Conservation (phyloP, 2,797 vertebrate species). For the Gallinago solitaria region DNA sequence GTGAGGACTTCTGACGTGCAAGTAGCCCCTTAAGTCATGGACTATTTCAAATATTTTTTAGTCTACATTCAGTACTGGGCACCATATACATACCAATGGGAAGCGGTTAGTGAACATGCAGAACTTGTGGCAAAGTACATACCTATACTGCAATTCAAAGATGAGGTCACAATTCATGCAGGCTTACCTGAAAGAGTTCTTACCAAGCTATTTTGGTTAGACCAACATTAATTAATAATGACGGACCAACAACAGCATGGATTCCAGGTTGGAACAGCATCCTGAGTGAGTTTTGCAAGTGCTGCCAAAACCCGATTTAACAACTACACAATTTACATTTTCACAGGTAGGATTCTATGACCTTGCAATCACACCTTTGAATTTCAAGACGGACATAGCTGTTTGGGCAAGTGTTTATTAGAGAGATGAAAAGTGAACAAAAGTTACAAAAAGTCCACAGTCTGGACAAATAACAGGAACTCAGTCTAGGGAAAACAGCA, state of each 20-base stretch:
- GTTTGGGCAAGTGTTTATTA: background rate
- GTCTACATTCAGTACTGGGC: background rate
- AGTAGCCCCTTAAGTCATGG: background rate
- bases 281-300: background rate
- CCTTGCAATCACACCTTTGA: background rate
- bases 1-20: background rate
- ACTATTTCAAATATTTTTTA: background rate
- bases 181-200: background rate
- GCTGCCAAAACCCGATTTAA: background rate
- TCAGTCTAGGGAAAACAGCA: background rate
- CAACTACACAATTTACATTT: background rate
- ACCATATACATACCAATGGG: background rate
- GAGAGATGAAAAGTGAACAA: background rate
- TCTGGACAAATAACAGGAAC: background rate
- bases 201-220: background rate
- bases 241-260: background rate
- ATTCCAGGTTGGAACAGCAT: background rate
- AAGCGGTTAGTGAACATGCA: background rate
- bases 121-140: background rate
- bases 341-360: background rate
- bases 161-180: background rate
- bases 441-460: background rate
- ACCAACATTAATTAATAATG: background rate
- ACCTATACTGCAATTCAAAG: background rate
- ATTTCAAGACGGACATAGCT: background rate